Evolutionary conservation across 1,140 invertebrate genomes (phyloP), one percentile per base, ranked within the genome.

Genomic region (Neuroterus valhalla): DNA sequence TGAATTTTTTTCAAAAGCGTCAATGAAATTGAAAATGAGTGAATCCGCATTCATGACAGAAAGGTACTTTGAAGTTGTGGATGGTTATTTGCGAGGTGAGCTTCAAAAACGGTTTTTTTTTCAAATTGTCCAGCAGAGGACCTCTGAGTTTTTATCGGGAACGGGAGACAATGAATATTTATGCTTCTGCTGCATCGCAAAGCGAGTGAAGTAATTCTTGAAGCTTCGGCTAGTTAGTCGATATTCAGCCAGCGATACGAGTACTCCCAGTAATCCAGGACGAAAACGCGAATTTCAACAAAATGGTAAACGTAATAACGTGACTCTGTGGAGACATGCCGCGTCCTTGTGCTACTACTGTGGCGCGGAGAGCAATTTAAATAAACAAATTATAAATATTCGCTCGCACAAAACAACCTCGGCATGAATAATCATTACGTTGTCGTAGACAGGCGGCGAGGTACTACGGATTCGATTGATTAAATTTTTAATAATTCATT

Each of bases 311-410:
- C 85, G 84, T 87, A 87, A 87, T 87, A 87, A 88, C 85, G 84
- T 84, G 85, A 88, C 86, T 87, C 85, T 78, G 81, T 72, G 79
- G 82, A 81, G 82, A 82, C 81, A 84, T 81, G 80, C 81, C 80
- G 76, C 79, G 81, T 78, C 77, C 79, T 81, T 77, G 81, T 72
- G 44, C 43, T 48, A 26, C 55, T 62, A 38, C 14, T 62, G 17
- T 26, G 15, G 23, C 8, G 31, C 55, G 31, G 68, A 78, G 71
- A 84, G 82, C 82, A 86, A 89, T 89, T 89, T 89, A 89, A 89
- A 89, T 89, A 89, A 89, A 89, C 86, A 89, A 89, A 89, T 90
- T 87, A 89, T 89, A 89, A 90, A 90, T 90, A 90, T 89, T 90
- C 85, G 83, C 80, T 84, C 74, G 82, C 79, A 86, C 82, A 77